Evolutionary conservation across 2,113 vertebrate species (phyloP), one percentile per base, ranked within the genome.

Genomic region (Lipophrys pholis): DNA sequence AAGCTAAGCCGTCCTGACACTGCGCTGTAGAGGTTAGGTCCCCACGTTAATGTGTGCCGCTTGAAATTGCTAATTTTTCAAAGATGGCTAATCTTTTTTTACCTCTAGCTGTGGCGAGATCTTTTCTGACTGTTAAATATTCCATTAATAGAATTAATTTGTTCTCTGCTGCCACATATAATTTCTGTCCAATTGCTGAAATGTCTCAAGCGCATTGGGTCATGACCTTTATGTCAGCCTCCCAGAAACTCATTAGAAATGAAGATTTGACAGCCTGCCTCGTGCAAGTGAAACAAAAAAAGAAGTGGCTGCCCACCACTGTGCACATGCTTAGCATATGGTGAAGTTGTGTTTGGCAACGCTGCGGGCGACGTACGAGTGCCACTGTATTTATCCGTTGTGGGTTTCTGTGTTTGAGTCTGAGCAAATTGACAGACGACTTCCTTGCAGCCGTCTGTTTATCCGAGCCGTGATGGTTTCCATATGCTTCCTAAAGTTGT

Each of bases 61-160:
- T 90, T 89, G 72, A 90, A 89, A 91, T 91, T 81, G 69, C 83
- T 71, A 88, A 89, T 90, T 93, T 86, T 83, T 85, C 80, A 87
- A 82, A 88, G 83, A 90, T 61, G 78, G 76, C 82, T 87, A 81
- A 85, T 91, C 75, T 87, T 87, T 86, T 84, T 71, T 71, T 76
- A 85, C 90, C 88, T 84, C 73, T 64, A 80, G 87, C 86, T 91
- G 85, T 78, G 78, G 89, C 68, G 72, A 85, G 78, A 88, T 87
- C 80, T 82, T 75, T 79, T 72, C 61, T 30, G 41, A 86, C 69
- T 87, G 84, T 87, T 90, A 79, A 87, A 89, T 90, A 91, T 89
- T 91, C 86, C 82, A 87, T 90, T 91, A 89, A 80, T 87, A 85
- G 73, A 91, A 87, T 83, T 69, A 87, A 90, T 92, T 80, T 90